Base-by-base conservation (phyloP, 2,113 vertebrate genomes). In the Diphyllodes magnificus region DNA sequence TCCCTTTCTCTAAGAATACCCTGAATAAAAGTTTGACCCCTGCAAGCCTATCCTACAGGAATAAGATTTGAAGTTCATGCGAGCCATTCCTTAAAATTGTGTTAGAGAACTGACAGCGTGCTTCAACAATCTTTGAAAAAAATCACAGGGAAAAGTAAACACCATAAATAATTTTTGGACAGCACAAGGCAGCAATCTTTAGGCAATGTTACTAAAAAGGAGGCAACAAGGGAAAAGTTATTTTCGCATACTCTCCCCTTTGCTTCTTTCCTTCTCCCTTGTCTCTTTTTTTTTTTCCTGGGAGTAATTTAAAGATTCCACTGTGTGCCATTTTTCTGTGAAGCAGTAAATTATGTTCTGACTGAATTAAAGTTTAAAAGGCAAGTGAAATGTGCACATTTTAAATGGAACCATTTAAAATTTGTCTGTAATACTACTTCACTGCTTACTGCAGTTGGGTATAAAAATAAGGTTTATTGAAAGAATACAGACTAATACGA, bases 261-360 rank as follows among this genome's bases (percentile, higher is more conserved):
- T 45, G 23, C 11, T 13, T 37, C 6, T 16, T 20, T 6, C 14
- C 16, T 39, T 39, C 0, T 3, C 3, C 3, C 1, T 11, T 2
- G 2, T 1, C 1, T 6, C 1, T 2, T 1, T 1, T 8, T 5
- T 22, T 4, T 20, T 12, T 42, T 25, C 4, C 10, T 15, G 3
- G 6, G 4, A 50, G 1, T 3, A 39, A 51, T 84, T 64, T 82
- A n/a, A n/a, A 40, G 17, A 42, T 69, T 71, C 5, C 9, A 40
- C 2, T 33, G 4, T 21, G 4, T 40, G 30, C 17, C 21, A 11
- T 50, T 82, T 93, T 51, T 42, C 28, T 1, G 3, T 31, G 42
- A 73, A 80, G 65, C 0, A 27, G 3, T 40, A 45, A 79, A 66
- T 51, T 31, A 17, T 5, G 0, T 30, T 51, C 27, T 90, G 37